Evolutionary conservation across 2,113 vertebrate genomes (phyloP), one percentile per base, ranked within the genome.

Genomic region (Esox niger): DNA sequence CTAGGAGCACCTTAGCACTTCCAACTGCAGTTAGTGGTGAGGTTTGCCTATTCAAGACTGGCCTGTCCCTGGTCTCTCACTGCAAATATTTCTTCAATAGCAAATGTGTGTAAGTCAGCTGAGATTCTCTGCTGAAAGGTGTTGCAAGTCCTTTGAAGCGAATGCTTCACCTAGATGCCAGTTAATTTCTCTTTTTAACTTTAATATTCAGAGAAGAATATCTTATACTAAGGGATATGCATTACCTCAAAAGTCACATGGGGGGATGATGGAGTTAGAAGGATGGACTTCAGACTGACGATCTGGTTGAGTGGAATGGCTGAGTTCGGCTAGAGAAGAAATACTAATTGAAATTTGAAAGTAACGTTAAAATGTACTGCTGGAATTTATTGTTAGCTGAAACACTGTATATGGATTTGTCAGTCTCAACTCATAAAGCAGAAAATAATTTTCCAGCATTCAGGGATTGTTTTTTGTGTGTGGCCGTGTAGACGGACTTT

Each of bases 81-180:
- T 54, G 62, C 33, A 73, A 64, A 74, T 71, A 82, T 87, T 81
- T 82, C 77, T 70, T 80, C 76, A 68, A n/a, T 67, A 85, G 79
- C 86, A 87, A 85, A 86, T 86, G 85, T 88, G 79, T 75, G 72
- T 68, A 78, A 72, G 62, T 86, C 87, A 74, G 65, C 81, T 78
- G 85, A 86, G 86, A 86, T 82, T 73, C 73, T 77, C 75, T 70
- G 13, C 85, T 87, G 85, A 82, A 86, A 86, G 73, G 75, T 69
- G 86, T 90, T 90, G 80, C 81, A 80, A 89, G 87, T 90, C 86
- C 87, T 88, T 88, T 86, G 86, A 55, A 82, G 76, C 77, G 32
- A 77, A 84, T 82, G 76, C 70, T 81, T 88, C 86, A 86, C 87
- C 30, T 29, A 85, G 84, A 86, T 35, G 75, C 69, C 66, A 20